These are phyloP conservation scores for Syngnathus scovelli DNA, from an alignment of 2,113 vertebrate species.

Conservation along the genomic window DNA sequence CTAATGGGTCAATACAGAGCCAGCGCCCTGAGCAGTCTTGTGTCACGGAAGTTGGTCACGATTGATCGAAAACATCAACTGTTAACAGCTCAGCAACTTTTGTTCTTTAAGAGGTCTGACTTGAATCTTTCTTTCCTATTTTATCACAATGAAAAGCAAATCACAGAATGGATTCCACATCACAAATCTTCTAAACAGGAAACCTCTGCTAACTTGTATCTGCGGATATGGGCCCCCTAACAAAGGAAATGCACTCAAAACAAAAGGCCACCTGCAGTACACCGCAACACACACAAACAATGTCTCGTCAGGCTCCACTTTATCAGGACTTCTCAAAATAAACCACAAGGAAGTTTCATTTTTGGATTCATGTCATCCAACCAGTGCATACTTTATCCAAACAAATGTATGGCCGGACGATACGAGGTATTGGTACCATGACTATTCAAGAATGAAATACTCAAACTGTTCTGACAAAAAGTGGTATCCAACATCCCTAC, in stretches of 20 bases:
- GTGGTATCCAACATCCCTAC: no score
- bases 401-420: background rate
- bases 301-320: background rate
- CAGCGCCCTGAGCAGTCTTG: conserved; percentile 27
- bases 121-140: background rate
- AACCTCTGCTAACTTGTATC: conserved; percentile 67
- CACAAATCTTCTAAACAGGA: conserved; percentile 71
- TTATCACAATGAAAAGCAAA: background rate
- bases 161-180: conserved; percentile 22
- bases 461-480: no score
- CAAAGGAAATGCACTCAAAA: conserved; percentile 66
- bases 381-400: background rate
- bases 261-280: conserved; percentile 27
- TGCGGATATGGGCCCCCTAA: conserved; percentile 63
- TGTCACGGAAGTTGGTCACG: conserved; percentile 22
- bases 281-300: conserved; percentile 15
- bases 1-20: conserved; percentile 22
- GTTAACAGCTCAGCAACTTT: background rate
- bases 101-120: background rate
- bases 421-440: no score
- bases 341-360: background rate
- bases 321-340: conserved; percentile 8
- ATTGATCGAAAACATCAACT: conserved; percentile 29
- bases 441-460: no score
- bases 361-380: background rate